Evolutionary conservation across 2,888 invertebrate species (phyloP), one percentile per base, ranked within the genome.

Genomic region (Frankliniella fusca): DNA sequence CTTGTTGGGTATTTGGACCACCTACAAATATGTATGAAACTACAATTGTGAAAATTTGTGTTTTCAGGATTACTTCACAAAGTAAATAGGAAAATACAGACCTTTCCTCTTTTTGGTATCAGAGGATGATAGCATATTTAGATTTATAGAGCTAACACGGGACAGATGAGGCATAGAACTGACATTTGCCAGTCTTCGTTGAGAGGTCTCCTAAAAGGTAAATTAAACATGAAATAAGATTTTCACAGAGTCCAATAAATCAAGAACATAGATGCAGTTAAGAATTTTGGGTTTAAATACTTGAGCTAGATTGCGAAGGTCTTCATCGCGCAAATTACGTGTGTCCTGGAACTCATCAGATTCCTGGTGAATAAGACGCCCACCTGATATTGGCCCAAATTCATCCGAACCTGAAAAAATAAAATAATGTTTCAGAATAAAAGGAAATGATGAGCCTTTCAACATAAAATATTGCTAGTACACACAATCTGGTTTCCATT

Each of bases 401-500:
- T 82, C 81, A 76, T 80, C 65, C 28, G 80, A 49, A 81, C 81
- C 81, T 84, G 79, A 80, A 83, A 80, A 80, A 81, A 80, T 76
- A 76, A 81, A 83, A 79, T 81, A 80, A 76, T 80, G 79, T 83
- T 54, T 70, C 76, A 7, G 12, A 50, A 81, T 20, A 80, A 65
- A 80, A 1, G 48, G 61, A 28, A 48, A 50, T 10, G 8, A 23
- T 80, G 54, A 84, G 80, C 54, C 54, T n/a, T 18, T 15, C 61
- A 0, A 38, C 38, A 38, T 38, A 18, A 54, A 49, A 80, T n/a
- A 54, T 81, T 49, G 81, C 27, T 28, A 61, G 48, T 49, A 85
- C 86, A 86, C 85, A 87, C 88, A 85, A 86, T 93, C 92, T 0
- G 95, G 94, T 86, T 95, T 95, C 99, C 99, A 99, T 87, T 99